phyloP scores from a whole-genome alignment of 2,797 vertebrate genomes.

The Lepilemur septentrionalis region DNA sequence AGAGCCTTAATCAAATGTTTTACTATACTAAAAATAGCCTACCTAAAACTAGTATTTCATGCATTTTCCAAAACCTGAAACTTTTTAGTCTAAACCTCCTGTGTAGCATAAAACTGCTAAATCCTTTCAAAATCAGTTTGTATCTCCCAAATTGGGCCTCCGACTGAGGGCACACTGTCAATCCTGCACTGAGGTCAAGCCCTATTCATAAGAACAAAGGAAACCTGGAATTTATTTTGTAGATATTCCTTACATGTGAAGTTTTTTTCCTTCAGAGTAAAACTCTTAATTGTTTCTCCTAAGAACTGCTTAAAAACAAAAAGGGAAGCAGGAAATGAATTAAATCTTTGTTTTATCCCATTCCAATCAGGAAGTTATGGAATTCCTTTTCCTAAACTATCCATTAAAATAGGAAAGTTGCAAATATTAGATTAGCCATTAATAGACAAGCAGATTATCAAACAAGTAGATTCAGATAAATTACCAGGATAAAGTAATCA shows the following conservation, averaged over 20 bases:
- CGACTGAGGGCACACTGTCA: not conserved
- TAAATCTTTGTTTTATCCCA: not conserved
- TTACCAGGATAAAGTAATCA: not conserved
- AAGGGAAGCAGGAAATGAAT: not conserved
- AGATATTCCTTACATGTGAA: not conserved
- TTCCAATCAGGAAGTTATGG: not conserved
- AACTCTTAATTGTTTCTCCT: not conserved
- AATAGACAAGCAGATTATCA: not conserved
- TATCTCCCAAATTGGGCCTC: not conserved
- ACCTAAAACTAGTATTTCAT: not conserved
- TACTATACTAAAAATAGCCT: not conserved
- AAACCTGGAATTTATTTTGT: constrained; percentile 13
- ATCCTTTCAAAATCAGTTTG: constrained; percentile 15
- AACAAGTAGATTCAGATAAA: not conserved
- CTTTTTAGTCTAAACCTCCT: not conserved
- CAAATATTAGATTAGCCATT: not conserved
- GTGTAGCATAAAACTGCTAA: not conserved
- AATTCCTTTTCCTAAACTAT: constrained; percentile 42
- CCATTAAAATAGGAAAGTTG: not conserved
- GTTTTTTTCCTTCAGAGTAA: constrained; percentile 21
- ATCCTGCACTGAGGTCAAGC: not conserved
- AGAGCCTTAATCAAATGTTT: constrained; percentile 5
- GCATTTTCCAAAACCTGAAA: constrained; percentile 25
- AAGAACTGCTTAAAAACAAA: constrained; percentile 36
- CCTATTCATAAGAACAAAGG: not conserved